Conservation (phyloP, 1,140 invertebrate genomes). For the Hypothenemus hampei region DNA sequence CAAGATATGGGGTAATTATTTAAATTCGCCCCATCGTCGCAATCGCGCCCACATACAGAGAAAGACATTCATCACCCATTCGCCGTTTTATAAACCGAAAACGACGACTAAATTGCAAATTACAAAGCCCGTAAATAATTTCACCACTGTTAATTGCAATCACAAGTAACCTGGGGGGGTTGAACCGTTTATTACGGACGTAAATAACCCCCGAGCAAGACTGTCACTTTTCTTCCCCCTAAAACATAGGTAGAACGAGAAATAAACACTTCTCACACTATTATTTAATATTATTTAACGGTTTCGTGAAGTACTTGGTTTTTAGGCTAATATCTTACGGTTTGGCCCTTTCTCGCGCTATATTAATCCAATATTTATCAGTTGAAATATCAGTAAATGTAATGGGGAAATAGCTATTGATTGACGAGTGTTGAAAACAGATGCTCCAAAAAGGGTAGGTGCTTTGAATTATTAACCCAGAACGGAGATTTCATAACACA, state of each 20-base stretch:
- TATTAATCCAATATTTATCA: too few species aligned
- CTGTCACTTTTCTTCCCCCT: conserved; percentile 23
- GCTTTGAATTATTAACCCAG: conserved; percentile 21
- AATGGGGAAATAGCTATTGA: conserved; percentile 12
- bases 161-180: conserved; percentile 29
- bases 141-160: conserved; percentile 30
- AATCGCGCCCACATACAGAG: conserved; percentile 6
- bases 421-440: conserved; percentile 18
- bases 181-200: conserved; percentile 27
- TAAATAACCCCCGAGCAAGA: conserved; percentile 27
- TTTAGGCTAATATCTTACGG: too few species aligned
- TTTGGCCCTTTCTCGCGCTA: too few species aligned
- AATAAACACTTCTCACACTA: too few species aligned
- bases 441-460: conserved; percentile 17
- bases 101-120: conserved; percentile 30
- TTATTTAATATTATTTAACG: too few species aligned
- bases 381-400: conserved; percentile 8
- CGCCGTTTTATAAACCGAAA: conserved; percentile 25
- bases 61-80: conserved; percentile 25
- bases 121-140: conserved; percentile 32
- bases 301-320: too few species aligned
- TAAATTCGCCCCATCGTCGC: conserved; percentile 8
- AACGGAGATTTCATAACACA: conserved; percentile 20
- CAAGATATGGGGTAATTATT: conserved; percentile 10
- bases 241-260: too few species aligned